Evolutionary conservation across 2,888 invertebrate species (phyloP).

Genomic region (Autographa gamma): DNA sequence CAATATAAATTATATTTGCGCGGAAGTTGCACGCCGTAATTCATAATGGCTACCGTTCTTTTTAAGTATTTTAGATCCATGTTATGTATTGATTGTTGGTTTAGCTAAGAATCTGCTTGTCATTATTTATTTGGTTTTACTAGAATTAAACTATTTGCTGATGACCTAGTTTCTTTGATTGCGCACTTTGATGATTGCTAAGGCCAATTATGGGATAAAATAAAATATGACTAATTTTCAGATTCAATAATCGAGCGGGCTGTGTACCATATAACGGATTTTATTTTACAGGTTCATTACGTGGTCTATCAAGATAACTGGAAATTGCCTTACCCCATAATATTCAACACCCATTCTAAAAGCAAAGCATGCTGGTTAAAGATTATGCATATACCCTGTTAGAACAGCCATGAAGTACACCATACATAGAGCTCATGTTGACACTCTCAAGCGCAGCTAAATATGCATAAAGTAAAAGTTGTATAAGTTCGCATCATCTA

Average conservation of each 20-base stretch:
- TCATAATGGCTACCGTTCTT: conserved; percentile 53
- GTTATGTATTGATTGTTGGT: conserved; percentile 5
- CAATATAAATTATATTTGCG: conserved; percentile 64
- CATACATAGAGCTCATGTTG: background rate
- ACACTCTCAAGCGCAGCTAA: background rate
- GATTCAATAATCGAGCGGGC: background rate
- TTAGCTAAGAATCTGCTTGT: background rate
- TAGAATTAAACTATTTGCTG: background rate
- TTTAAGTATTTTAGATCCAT: conserved; percentile 17
- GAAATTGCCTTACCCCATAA: too few relatives aligned
- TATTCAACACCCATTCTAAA: too few relatives aligned
- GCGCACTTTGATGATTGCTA: background rate
- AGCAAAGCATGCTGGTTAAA: too few relatives aligned
- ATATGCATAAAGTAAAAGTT: conserved; percentile 7
- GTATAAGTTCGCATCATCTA: background rate
- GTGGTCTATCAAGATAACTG: too few relatives aligned
- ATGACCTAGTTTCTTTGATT: background rate
- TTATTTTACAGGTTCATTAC: background rate
- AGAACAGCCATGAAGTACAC: too few relatives aligned
- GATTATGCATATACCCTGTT: too few relatives aligned
- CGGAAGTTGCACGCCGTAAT: conserved; percentile 62
- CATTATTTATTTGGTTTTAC: conserved; percentile 10
- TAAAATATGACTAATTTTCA: background rate
- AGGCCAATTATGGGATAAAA: background rate
- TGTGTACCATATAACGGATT: background rate